Evolutionary conservation across 1,140 invertebrate genomes (phyloP).

Genomic region (Cataglyphis hispanica): DNA sequence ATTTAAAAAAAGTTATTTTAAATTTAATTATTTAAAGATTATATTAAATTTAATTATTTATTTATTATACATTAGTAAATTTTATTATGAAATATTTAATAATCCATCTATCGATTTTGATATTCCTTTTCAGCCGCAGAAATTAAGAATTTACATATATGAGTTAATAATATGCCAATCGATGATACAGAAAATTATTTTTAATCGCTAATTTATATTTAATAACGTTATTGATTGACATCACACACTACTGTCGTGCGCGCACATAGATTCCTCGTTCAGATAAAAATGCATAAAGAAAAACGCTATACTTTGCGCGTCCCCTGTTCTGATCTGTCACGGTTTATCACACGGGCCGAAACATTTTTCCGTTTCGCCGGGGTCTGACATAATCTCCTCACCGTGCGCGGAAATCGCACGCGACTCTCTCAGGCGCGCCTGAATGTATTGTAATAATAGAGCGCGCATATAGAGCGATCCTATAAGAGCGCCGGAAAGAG

Average conservation of each 20-base stretch:
- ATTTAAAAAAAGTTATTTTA: no score
- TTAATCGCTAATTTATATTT: background rate
- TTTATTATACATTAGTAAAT: background rate
- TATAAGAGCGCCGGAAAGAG: slow-evolving; percentile 71
- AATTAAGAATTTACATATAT: background rate
- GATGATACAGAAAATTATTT: slow-evolving; percentile 17
- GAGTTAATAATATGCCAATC: background rate
- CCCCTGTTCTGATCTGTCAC: slow-evolving; percentile 41
- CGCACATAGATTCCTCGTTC: background rate
- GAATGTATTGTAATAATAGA: slow-evolving; percentile 73
- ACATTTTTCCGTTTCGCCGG: slow-evolving; percentile 65
- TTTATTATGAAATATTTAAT: background rate
- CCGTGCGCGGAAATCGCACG: slow-evolving; percentile 69
- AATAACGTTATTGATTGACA: background rate
- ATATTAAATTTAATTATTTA: no score
- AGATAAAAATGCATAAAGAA: slow-evolving; percentile 30
- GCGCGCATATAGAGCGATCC: slow-evolving; percentile 72
- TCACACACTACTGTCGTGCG: background rate
- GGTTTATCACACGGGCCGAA: slow-evolving; percentile 60
- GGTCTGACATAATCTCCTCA: slow-evolving; percentile 68
- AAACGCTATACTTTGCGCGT: background rate
- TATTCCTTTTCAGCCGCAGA: background rate
- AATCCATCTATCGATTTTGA: background rate
- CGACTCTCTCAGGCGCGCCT: slow-evolving; percentile 45
- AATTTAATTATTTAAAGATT: no score